Evolutionary conservation across 2,888 invertebrate species (phyloP).

Genomic region (Syrphus vitripennis): DNA sequence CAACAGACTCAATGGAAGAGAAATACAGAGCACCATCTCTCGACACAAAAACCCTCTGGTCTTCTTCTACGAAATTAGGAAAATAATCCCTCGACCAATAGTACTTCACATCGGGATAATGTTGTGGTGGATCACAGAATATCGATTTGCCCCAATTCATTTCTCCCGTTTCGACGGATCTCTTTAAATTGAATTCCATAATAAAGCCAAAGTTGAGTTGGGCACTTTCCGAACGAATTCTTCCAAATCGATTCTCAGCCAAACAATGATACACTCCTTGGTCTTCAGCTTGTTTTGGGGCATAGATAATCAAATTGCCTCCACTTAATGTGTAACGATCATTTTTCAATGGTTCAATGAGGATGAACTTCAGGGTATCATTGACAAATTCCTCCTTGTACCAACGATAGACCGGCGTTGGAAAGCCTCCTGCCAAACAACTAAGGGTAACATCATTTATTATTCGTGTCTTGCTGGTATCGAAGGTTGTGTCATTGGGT

Average conservation of each 20-base stretch:
- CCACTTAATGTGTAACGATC: conserved; percentile 93
- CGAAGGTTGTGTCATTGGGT: conserved; percentile 91
- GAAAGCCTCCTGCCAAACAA: conserved; percentile 93
- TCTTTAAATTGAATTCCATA: conserved; percentile 93
- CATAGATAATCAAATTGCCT: conserved; percentile 93
- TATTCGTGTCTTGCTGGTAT: conserved; percentile 86
- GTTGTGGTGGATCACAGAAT: conserved; percentile 95
- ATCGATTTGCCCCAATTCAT: conserved; percentile 97
- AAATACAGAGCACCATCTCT: conserved; percentile 97
- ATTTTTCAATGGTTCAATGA: conserved; percentile 90
- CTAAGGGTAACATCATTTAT: conserved; percentile 89
- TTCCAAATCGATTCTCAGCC: conserved; percentile 94
- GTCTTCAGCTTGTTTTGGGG: conserved; percentile 90
- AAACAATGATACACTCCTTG: conserved; percentile 95
- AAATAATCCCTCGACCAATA: conserved; percentile 95
- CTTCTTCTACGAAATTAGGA: conserved; percentile 96
- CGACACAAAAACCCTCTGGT: conserved; percentile 95
- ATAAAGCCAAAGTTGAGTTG: conserved; percentile 94
- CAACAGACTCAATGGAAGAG: conserved; percentile 94
- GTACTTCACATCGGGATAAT: conserved; percentile 93
- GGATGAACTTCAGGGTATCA: conserved; percentile 86
- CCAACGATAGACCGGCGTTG: conserved; percentile 95
- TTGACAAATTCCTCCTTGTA: conserved; percentile 93
- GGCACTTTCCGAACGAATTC: conserved; percentile 93
- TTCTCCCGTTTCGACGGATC: conserved; percentile 91